Conservation (phyloP, 2,113 vertebrate species). For the Pteropus alecto region DNA sequence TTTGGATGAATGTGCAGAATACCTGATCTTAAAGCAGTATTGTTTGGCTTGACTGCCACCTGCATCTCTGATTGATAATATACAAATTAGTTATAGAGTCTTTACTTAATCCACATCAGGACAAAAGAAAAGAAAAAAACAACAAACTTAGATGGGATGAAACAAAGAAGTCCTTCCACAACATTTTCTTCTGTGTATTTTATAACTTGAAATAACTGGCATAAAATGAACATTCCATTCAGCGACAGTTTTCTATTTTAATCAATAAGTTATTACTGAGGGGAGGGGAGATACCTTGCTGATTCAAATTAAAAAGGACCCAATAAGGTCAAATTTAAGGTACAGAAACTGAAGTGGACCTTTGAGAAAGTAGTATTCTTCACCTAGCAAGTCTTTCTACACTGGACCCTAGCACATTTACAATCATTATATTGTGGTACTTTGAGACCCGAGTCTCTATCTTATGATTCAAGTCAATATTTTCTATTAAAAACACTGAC, state of each 20-base stretch:
- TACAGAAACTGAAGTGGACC: slow-evolving; percentile 50
- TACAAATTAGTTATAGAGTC: background rate
- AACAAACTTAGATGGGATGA: background rate
- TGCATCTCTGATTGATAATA: background rate
- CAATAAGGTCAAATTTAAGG: slow-evolving; percentile 27
- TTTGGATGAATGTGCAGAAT: background rate
- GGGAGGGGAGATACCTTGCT: background rate
- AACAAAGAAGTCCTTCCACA: background rate
- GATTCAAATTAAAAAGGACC: slow-evolving; percentile 50
- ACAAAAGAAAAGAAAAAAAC: background rate
- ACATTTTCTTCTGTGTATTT: slow-evolving; percentile 29
- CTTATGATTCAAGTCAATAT: slow-evolving; percentile 22
- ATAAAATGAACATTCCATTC: slow-evolving; percentile 54
- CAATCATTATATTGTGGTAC: background rate
- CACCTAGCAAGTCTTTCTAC: background rate
- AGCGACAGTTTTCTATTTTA: slow-evolving; percentile 34
- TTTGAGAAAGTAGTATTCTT: background rate
- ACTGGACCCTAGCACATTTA: background rate
- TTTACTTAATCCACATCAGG: background rate
- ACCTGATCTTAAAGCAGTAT: slow-evolving; percentile 13
- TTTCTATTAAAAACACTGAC: slow-evolving; percentile 40
- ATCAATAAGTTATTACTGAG: slow-evolving; percentile 61
- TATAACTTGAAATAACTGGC: slow-evolving; percentile 65
- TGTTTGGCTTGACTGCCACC: background rate
- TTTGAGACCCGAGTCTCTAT: background rate